Evolutionary conservation across 2,888 invertebrate species (phyloP).

Genomic region (Chymomyza procnemis): DNA sequence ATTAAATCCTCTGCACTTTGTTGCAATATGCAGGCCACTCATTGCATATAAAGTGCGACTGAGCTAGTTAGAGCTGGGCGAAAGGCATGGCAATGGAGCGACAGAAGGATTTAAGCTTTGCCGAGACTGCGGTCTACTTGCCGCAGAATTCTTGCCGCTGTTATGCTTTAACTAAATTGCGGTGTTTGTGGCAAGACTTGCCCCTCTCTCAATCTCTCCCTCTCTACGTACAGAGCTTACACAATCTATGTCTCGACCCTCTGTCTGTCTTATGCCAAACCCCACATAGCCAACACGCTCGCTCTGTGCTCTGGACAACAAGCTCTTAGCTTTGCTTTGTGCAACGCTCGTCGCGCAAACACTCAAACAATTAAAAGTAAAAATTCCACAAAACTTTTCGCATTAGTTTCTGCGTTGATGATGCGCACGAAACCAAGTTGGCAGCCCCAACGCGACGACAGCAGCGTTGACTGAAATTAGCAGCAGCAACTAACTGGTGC

Average conservation of each 20-base stretch:
- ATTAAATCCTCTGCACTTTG: slow-evolving; percentile 41
- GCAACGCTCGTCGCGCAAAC: slow-evolving; percentile 48
- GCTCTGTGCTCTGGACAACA: not conserved
- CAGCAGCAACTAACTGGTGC: slow-evolving; percentile 53
- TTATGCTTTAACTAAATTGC: slow-evolving; percentile 72
- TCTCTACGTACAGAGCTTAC: not conserved
- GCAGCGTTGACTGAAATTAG: slow-evolving; percentile 50
- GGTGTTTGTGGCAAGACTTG: slow-evolving; percentile 48
- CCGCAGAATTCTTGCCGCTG: slow-evolving; percentile 17
- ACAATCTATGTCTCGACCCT: not conserved
- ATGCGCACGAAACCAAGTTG: slow-evolving; percentile 50
- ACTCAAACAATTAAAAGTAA: slow-evolving; percentile 72
- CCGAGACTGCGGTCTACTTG: slow-evolving; percentile 7
- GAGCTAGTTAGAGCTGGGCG: not conserved
- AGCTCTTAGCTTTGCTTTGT: slow-evolving; percentile 3
- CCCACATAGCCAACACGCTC: not conserved
- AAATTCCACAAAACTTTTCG: slow-evolving; percentile 64
- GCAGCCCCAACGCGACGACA: slow-evolving; percentile 19
- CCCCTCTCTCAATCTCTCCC: too few species aligned
- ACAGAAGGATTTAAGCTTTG: slow-evolving; percentile 40
- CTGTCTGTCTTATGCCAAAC: not conserved
- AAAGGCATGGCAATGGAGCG: slow-evolving; percentile 6
- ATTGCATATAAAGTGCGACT: not conserved
- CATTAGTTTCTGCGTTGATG: slow-evolving; percentile 70
- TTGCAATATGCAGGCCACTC: not conserved